Percentiles rank a stretch among this genome's conserved stretches.
phyloP scores from a whole-genome alignment of 2,888 invertebrate species.

The Cylloceria caligata region DNA sequence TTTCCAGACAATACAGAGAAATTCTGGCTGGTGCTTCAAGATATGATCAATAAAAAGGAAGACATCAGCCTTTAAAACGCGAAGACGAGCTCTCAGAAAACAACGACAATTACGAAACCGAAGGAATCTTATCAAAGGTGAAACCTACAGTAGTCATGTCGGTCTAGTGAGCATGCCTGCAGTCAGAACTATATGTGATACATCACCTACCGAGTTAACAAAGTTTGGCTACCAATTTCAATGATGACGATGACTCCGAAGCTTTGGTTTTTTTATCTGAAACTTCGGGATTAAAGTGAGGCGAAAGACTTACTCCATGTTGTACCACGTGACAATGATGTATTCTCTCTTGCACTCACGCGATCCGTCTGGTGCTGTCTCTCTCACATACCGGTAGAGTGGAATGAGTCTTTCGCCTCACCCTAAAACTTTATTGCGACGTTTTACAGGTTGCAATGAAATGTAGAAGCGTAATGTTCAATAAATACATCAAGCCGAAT shows the following conservation, averaged over 20 bases:
- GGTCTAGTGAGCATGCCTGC: constrained; percentile 38
- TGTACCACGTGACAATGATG: no score
- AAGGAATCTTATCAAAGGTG: constrained; percentile 7
- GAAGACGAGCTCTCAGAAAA: constrained; percentile 33
- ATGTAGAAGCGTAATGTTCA: constrained; percentile 40
- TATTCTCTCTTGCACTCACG: no score
- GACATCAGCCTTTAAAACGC: constrained; percentile 13
- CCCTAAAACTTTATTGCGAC: no score
- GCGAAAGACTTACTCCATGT: no score
- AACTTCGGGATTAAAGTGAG: constrained; percentile 50
- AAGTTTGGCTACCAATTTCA: constrained; percentile 3
- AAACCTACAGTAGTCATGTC: constrained; percentile 26
- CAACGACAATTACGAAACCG: constrained; percentile 30
- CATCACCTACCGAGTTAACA: constrained; percentile 6
- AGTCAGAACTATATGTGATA: background rate
- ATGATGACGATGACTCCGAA: background rate
- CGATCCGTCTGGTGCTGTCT: no score
- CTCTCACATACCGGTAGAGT: no score
- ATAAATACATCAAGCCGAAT: constrained; percentile 51
- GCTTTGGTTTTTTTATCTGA: constrained; percentile 59
- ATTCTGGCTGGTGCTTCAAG: constrained; percentile 61
- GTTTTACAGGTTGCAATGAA: constrained; percentile 56
- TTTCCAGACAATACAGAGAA: constrained; percentile 56
- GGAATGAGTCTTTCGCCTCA: no score
- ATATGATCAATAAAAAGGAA: constrained; percentile 20